Evolutionary conservation across 2,888 invertebrate species (phyloP).

Genomic region (Auanema freiburgensis): DNA sequence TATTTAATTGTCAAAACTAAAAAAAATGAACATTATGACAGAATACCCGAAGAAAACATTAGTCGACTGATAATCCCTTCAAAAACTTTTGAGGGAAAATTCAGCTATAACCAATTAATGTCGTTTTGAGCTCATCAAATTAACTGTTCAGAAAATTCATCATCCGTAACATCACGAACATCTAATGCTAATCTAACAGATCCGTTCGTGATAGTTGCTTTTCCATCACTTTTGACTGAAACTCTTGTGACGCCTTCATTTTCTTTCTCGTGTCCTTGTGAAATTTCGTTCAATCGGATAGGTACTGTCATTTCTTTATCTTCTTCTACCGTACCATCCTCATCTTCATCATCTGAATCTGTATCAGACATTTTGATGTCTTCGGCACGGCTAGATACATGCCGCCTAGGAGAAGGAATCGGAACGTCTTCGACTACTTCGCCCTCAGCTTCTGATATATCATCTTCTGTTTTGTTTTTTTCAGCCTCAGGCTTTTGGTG

Average conservation of each 20-base stretch:
- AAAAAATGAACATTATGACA: too few relatives aligned
- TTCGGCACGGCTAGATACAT: conserved; percentile 2
- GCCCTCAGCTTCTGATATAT: too few relatives aligned
- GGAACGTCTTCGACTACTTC: too few relatives aligned
- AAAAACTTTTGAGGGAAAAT: too few relatives aligned
- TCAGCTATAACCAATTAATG: too few relatives aligned
- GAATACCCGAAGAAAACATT: too few relatives aligned
- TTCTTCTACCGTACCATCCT: conserved; percentile 8
- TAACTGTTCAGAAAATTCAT: conserved; percentile 19
- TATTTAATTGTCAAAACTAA: too few relatives aligned
- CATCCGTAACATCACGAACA: conserved; percentile 14
- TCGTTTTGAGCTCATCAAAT: conserved; percentile 2
- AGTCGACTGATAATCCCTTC: too few relatives aligned
- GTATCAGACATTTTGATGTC: neutral
- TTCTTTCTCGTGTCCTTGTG: conserved; percentile 12
- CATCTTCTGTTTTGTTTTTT: too few relatives aligned
- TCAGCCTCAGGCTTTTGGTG: too few relatives aligned
- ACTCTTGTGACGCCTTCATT: conserved; percentile 15
- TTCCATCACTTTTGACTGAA: conserved; percentile 21
- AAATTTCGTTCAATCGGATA: too few relatives aligned
- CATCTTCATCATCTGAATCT: conserved; percentile 7
- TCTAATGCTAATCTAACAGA: conserved; percentile 14
- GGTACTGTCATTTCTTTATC: conserved; percentile 9
- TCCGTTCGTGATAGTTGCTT: conserved; percentile 15
- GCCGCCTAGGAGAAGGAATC: neutral